Percentiles rank a stretch among this genome's conserved stretches.
phyloP scores from a whole-genome alignment of 1,140 invertebrate species.

The Sminthurides bifidus region DNA sequence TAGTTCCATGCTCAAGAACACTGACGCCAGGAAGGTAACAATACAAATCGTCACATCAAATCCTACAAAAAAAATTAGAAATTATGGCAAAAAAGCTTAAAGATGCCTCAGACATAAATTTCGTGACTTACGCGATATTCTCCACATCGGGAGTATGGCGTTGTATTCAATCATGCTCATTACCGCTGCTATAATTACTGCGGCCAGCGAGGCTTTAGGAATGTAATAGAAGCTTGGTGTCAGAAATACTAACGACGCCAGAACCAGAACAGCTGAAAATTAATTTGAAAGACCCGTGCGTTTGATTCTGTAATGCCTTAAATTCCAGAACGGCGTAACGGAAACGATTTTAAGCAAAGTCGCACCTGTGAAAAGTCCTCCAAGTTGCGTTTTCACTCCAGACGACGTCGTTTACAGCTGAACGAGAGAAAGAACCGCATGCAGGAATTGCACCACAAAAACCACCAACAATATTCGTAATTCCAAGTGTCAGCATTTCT shows the following conservation, averaged over 20 bases:
- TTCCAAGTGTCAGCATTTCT: conserved; percentile 39
- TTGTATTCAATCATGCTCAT: conserved; percentile 85
- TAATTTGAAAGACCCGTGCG: not conserved
- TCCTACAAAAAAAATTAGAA: conserved; percentile 42
- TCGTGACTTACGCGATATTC: conserved; percentile 56
- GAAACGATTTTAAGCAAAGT: not conserved
- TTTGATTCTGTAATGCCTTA: no score
- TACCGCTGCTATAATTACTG: conserved; percentile 66
- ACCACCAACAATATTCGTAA: conserved; percentile 76
- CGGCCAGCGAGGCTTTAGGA: conserved; percentile 36
- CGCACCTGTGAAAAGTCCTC: conserved; percentile 72
- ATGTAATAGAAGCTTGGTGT: conserved; percentile 32
- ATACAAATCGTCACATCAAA: conserved; percentile 61
- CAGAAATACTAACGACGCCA: conserved; percentile 22
- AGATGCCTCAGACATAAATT: not conserved
- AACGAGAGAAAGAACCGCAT: conserved; percentile 80
- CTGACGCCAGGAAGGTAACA: conserved; percentile 68
- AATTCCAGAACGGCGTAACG: no score
- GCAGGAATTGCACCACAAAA: conserved; percentile 84
- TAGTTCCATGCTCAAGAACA: conserved; percentile 72
- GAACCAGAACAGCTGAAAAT: conserved; percentile 29
- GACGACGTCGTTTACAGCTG: conserved; percentile 88
- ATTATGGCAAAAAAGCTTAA: not conserved
- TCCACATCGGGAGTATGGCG: conserved; percentile 75
- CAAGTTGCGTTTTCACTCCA: conserved; percentile 73